Evolutionary conservation across 2,113 vertebrate genomes (phyloP), one percentile per base, ranked within the genome.

Genomic region (Gallinago media): DNA sequence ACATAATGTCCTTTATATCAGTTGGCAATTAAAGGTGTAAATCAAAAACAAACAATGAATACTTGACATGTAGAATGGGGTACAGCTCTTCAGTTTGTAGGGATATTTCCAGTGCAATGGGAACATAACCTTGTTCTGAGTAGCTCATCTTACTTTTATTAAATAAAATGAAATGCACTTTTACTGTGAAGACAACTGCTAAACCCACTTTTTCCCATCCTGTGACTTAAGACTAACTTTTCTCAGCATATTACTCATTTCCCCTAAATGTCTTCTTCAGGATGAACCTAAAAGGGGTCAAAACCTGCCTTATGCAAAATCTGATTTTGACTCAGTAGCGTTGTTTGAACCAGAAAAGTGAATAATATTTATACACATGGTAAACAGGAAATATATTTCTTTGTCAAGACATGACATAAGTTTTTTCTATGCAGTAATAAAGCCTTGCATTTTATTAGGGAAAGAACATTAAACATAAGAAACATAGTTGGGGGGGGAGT

Each of bases 171-270:
- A 81, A 75, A 55, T 25, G 11, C 42, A 55, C 6, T 93, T 82
- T 75, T 85, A 16, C 52, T 3, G 8, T 40, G 47, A 78, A 74
- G 56, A 82, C 9, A 26, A n/a, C 19, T 58, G 12, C 17, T 78
- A 42, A 67, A 63, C 29, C 5, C n/a, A 46, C 29, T 91, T 89
- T 67, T 63, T 74, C n/a, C 68, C 72, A 29, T 91, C 15, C 74
- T 88, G 22, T 93, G 63, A 70, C 15, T 89, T 80, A 65, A 75
- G 62, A 59, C 27, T 77, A 92, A 73, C 18, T 63, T 42, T 88
- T 96, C 31, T 83, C 40, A 78, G 26, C 15, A 66, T 68, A 75
- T 96, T 94, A 96, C 56, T 91, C 34, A 94, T 94, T 94, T 89
- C 80, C 10, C 18, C 26, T 66, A 65, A 85, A 90, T 75, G 25